phyloP scores from a whole-genome alignment of 2,888 invertebrate genomes.

The Lottia scabra region DNA sequence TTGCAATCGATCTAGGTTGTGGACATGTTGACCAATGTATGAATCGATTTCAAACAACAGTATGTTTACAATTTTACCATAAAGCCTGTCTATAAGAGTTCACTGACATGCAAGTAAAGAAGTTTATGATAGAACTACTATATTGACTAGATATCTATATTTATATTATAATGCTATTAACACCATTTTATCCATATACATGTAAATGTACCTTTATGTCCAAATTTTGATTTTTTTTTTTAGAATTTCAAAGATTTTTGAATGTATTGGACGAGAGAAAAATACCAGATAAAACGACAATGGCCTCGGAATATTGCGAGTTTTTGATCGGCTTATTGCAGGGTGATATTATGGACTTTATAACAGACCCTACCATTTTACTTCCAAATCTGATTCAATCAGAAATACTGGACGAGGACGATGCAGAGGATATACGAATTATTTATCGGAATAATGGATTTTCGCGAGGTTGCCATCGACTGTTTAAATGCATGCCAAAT shows the following conservation, averaged over 20 bases:
- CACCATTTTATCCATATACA: too few relatives aligned
- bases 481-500: not conserved
- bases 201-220: too few relatives aligned
- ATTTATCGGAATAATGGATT: not conserved
- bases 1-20: too few relatives aligned
- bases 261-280: not conserved
- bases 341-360: not conserved
- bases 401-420: not conserved
- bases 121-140: too few relatives aligned
- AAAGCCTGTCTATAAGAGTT: too few relatives aligned
- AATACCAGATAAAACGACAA: not conserved
- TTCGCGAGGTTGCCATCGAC: not conserved
- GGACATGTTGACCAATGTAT: too few relatives aligned
- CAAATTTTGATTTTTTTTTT: too few relatives aligned
- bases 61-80: too few relatives aligned
- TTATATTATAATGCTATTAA: too few relatives aligned
- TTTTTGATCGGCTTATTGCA: not conserved
- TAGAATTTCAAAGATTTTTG: not conserved
- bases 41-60: too few relatives aligned
- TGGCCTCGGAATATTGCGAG: not conserved
- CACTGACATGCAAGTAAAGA: too few relatives aligned
- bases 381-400: not conserved
- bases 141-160: too few relatives aligned
- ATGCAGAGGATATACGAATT: not conserved
- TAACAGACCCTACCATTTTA: not conserved